Conservation (phyloP, 2,888 invertebrate species). For the Campaea margaritaria region DNA sequence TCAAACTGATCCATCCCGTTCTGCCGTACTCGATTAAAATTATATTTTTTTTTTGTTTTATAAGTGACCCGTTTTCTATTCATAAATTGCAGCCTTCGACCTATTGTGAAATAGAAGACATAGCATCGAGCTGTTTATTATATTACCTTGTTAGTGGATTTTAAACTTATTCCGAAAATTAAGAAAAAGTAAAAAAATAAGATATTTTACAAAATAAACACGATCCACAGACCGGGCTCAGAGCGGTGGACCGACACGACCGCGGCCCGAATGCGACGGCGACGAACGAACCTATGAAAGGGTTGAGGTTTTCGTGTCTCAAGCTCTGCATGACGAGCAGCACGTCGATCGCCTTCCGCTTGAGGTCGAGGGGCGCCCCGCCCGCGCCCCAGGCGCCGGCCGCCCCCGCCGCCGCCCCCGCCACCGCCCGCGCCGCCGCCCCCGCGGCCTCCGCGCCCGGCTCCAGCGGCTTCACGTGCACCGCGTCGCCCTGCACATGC, state of each 20-base stretch:
- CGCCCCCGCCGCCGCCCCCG: slow-evolving; percentile 65
- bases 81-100: too few relatives aligned
- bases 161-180: too few relatives aligned
- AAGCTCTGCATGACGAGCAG: slow-evolving; percentile 92
- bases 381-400: slow-evolving; percentile 44
- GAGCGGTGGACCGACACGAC: slow-evolving; percentile 95
- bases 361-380: slow-evolving; percentile 90
- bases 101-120: too few relatives aligned
- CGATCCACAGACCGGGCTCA: too few relatives aligned
- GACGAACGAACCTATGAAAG: slow-evolving; percentile 87
- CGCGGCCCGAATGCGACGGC: slow-evolving; percentile 84
- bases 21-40: too few relatives aligned
- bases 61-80: too few relatives aligned
- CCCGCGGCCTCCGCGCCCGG: slow-evolving; percentile 47
- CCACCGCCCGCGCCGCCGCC: background rate
- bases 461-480: slow-evolving; percentile 93
- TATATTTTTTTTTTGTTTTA: too few relatives aligned
- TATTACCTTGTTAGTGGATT: too few relatives aligned
- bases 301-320: slow-evolving; percentile 96
- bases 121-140: too few relatives aligned
- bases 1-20: too few relatives aligned
- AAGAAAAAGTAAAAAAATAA: too few relatives aligned
- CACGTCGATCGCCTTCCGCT: slow-evolving; percentile 91
- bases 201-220: too few relatives aligned
- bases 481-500: slow-evolving; percentile 91